phyloP scores from a whole-genome alignment of 2,888 invertebrate genomes.

The Tigriopus californicus region DNA sequence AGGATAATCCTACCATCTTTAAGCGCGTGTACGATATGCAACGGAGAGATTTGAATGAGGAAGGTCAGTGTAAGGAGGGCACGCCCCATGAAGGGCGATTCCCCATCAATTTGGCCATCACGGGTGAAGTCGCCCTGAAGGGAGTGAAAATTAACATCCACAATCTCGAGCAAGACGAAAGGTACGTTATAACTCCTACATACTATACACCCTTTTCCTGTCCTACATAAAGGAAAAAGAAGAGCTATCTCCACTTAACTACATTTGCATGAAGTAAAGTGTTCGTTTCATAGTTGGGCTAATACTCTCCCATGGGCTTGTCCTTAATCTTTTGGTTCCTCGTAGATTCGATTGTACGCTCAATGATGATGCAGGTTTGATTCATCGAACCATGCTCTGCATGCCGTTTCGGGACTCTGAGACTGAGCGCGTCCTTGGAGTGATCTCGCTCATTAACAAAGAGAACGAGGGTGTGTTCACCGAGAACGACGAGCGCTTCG shows the following conservation, averaged over 20 bases:
- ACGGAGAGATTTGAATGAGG: background rate
- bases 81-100: slow-evolving; percentile 5
- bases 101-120: background rate
- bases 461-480: background rate
- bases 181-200: too few species aligned
- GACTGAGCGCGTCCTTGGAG: background rate
- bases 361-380: background rate
- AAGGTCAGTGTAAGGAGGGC: background rate
- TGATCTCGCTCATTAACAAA: slow-evolving; percentile 3
- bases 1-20: background rate
- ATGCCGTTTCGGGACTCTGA: slow-evolving; percentile 1
- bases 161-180: too few species aligned
- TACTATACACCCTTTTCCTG: too few species aligned
- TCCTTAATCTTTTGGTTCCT: too few species aligned
- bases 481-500: slow-evolving; percentile 7
- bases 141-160: background rate
- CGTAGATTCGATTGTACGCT: background rate
- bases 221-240: too few species aligned
- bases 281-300: too few species aligned
- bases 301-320: too few species aligned
- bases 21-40: background rate
- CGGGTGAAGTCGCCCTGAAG: background rate
- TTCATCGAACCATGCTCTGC: background rate
- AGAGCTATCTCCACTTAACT: too few species aligned
- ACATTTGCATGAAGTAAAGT: too few species aligned